phyloP scores from a whole-genome alignment of 35 echinoderm and acorn worm genomes.

The Apostichopus japonicus region DNA sequence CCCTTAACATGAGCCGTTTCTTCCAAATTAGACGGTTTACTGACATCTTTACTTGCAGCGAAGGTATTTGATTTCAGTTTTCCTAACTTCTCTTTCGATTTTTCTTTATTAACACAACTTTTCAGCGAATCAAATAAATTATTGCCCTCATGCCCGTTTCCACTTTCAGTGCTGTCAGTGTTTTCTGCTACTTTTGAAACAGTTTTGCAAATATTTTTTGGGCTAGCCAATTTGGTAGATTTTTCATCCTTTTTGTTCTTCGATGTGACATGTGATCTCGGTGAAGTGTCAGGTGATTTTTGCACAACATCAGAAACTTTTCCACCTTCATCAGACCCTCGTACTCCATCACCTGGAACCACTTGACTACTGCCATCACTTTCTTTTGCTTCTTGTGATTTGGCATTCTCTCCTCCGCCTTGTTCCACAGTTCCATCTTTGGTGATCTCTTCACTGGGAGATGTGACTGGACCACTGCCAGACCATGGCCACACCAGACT shows the following conservation, averaged over 20 bases:
- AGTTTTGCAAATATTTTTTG: neutral
- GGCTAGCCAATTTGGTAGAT: neutral
- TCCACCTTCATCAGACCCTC: neutral
- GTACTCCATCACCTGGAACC: neutral
- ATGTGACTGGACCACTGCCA: slow-evolving; percentile 5
- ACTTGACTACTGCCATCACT: neutral
- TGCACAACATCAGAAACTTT: neutral
- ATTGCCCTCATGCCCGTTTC: slow-evolving; percentile 18
- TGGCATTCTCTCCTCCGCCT: neutral
- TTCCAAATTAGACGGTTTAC: neutral
- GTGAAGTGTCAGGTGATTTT: neutral
- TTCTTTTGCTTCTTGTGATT: neutral
- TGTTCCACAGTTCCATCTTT: neutral
- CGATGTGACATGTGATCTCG: neutral
- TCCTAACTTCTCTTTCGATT: neutral
- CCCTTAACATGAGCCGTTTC: neutral
- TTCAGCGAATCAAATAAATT: slow-evolving; percentile 14
- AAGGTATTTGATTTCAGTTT: neutral
- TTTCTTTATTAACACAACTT: slow-evolving; percentile 10
- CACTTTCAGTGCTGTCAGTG: neutral
- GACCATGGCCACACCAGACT: slow-evolving; percentile 25
- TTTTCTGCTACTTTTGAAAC: slow-evolving; percentile 3
- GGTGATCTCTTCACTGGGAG: neutral
- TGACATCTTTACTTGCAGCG: neutral
- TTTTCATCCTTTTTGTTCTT: neutral